Evolutionary conservation across 2,113 vertebrate species (phyloP), one percentile per base, ranked within the genome.

Genomic region (Colossoma macropomum): DNA sequence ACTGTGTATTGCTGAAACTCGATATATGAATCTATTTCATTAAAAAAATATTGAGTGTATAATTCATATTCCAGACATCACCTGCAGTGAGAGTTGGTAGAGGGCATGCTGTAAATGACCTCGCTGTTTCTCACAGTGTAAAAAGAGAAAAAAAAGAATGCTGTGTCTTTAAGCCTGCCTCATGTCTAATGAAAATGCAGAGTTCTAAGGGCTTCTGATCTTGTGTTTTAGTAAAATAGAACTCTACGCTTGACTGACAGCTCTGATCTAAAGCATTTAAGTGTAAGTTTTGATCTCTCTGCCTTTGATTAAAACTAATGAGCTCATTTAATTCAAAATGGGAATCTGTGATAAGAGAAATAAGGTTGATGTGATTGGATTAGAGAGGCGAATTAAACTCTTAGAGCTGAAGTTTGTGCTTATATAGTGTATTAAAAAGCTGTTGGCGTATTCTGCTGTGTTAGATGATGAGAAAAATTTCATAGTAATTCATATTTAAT

Each of bases 251-350:
- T 96, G 96, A 96, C 93, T 96, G 96, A 96, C 96, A 96, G 96
- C 95, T 96, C 95, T 96, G 95, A 97, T 97, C 96, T 97, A 95
- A 97, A 96, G 96, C 95, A 95, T 96, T 96, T 96, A 97, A 95
- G 94, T 96, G 95, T 95, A 96, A 96, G 96, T 96, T 97, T 97
- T 97, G 96, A 97, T 97, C 96, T 96, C 94, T 95, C 94, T 96
- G 95, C 95, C 96, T 97, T 96, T 97, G 96, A 97, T 97, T 97
- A 97, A 96, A 97, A 96, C 96, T 97, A 96, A 97, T 96, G 96
- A 97, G 96, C 96, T 96, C 96, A 96, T 96, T 97, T 97, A 96
- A 96, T 97, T 97, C 96, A 97, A 96, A 97, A 96, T 96, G 95
- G 95, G 96, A 96, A 96, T 96, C 95, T 96, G 93, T 97, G 96